Base-by-base conservation (phyloP, 2,113 vertebrate species). In the Macquaria ambigua region DNA sequence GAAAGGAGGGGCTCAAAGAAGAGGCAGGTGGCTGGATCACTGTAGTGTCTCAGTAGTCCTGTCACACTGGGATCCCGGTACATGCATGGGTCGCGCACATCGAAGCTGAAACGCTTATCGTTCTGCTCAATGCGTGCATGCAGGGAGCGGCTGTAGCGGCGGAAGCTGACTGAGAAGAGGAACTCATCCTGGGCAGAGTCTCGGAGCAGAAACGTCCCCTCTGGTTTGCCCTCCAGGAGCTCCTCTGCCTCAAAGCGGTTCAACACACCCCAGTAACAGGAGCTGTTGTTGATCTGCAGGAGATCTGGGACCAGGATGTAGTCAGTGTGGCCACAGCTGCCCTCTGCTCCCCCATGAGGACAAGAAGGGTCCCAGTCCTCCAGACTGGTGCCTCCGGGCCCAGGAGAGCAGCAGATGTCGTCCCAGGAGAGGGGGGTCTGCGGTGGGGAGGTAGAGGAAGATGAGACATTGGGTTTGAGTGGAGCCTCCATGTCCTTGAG, bases 131-230 rank as follows among this genome's bases (percentile, higher is more conserved):
- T 99, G 88, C 98, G 96, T 0, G 98, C 98, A 0, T 99, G 98
- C 81, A 99, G 97, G 50, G 98, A 99, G 43, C 98, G 98, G 58
- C 98, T 98, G 90, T 98, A 99, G 81, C 98, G 98, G 5, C 98
- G 96, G 86, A 99, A 99, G 94, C 98, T 99, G 81, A 99, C 98
- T 0, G 98, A 99, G 91, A 99, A 99, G 78, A 99, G 96, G 87
- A 98, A 99, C 87, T 99, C 97, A 9, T 99, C 98, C 83, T 99
- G 98, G 72, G 98, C 98, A 10, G 98, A 99, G 90, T 99, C 98
- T 28, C 98, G 88, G 21, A 99, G 94, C 86, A 99, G 94, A 85
- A 99, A 99, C 0, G 98, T 99, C 3, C 98, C 98, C 91, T 99
- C 98, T 1, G 98, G 98, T 85, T 98, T 97, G 20, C 98, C 98